Evolutionary conservation across 2,113 vertebrate genomes (phyloP).

Genomic region (Lichenostomus cassidix): DNA sequence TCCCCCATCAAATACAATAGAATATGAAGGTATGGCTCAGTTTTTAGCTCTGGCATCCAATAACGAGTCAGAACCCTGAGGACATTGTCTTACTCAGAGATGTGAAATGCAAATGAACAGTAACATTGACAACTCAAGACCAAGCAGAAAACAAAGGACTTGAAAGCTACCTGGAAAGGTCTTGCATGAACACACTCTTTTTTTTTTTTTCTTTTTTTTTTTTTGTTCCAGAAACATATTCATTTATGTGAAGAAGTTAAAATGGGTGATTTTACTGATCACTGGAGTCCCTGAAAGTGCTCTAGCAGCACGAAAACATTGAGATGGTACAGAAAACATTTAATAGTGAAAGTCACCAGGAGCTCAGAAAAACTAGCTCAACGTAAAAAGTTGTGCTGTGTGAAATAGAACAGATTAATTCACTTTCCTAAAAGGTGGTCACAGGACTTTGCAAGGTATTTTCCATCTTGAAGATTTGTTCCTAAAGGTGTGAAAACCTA

Average conservation of each 20-base stretch:
- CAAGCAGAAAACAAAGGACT: slow-evolving; percentile 58
- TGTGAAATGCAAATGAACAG: slow-evolving; percentile 67
- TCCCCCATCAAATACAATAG: slow-evolving; percentile 70
- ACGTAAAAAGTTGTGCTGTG: background rate
- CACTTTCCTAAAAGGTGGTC: background rate
- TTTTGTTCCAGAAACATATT: background rate
- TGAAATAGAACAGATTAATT: accelerated
- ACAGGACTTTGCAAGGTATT: background rate
- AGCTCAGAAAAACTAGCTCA: slow-evolving; percentile 1
- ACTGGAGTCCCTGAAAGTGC: background rate
- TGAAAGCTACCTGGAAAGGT: slow-evolving; percentile 63
- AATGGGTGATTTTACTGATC: slow-evolving; percentile 3
- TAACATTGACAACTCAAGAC: slow-evolving; percentile 65
- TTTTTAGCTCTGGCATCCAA: slow-evolving; percentile 55
- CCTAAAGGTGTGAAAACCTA: background rate
- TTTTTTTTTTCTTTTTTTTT: background rate
- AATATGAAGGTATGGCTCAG: slow-evolving; percentile 62
- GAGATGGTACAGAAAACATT: background rate
- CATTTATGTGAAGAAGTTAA: slow-evolving; percentile 2
- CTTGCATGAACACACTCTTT: background rate
- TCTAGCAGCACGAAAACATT: slow-evolving; percentile 12
- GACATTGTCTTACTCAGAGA: slow-evolving; percentile 70
- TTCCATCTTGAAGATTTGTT: background rate
- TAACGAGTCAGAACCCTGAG: slow-evolving; percentile 63
- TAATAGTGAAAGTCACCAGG: slow-evolving; percentile 19